A percentile compares a stretch with the other conserved stretches of the same genome.
phyloP scores from a whole-genome alignment of 2,797 vertebrate genomes.

The Lacerta viridis region DNA sequence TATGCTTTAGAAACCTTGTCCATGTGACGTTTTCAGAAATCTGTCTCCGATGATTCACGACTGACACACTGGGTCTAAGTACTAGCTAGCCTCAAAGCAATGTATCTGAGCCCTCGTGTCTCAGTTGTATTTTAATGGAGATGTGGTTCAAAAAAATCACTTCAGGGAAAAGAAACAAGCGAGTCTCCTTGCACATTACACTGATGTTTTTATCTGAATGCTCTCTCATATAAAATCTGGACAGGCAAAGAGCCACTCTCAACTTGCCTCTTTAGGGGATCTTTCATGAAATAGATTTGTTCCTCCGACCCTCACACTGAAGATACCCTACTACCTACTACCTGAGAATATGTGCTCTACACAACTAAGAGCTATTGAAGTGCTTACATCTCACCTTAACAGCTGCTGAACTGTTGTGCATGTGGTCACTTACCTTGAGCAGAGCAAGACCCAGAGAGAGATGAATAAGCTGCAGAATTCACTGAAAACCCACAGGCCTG shows the following conservation, averaged over 20 bases:
- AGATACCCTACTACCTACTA: background rate
- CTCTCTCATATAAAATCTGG: background rate
- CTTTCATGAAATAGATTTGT: background rate
- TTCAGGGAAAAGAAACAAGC: background rate
- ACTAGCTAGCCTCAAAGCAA: background rate
- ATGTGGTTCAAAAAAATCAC: background rate
- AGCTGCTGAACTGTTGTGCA: background rate
- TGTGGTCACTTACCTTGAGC: background rate
- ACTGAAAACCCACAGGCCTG: background rate
- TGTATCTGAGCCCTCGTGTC: background rate
- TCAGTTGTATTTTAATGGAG: background rate
- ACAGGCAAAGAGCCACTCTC: background rate
- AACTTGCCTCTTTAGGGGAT: background rate
- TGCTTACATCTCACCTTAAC: background rate
- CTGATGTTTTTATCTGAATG: background rate
- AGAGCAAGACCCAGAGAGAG: background rate
- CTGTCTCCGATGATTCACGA: background rate
- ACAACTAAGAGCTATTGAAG: background rate
- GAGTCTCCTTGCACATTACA: background rate
- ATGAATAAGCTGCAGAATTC: background rate
- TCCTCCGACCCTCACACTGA: no score
- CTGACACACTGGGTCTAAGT: background rate
- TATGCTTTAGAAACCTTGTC: background rate
- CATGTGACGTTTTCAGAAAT: background rate
- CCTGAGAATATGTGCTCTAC: background rate